Evolutionary conservation across 1,140 invertebrate genomes (phyloP).

Genomic region (Globodera rostochiensis): DNA sequence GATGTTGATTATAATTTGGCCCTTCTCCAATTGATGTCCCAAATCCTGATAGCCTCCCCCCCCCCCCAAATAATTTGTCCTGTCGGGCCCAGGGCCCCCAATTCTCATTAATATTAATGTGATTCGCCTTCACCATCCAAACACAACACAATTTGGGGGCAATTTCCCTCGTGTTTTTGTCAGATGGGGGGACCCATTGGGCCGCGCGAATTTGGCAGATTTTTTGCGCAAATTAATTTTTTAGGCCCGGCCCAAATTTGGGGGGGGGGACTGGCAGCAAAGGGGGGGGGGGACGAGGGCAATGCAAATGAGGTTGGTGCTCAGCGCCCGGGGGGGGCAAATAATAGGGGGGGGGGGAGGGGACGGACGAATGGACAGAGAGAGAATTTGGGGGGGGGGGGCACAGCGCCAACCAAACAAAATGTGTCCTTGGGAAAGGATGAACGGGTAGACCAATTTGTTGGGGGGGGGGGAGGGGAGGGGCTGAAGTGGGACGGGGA

Average conservation of each 20-base stretch:
- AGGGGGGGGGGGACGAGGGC: not conserved
- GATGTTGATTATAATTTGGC: too few relatives aligned
- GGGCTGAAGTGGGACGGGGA: too few relatives aligned
- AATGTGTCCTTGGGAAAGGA: too few relatives aligned
- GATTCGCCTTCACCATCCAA: not conserved
- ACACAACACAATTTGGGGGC: not conserved
- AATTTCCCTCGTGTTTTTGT: constrained; percentile 14
- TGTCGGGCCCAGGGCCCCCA: not conserved
- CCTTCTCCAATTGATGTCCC: too few relatives aligned
- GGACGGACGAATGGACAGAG: not conserved
- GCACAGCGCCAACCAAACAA: too few relatives aligned
- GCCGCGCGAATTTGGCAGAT: constrained; percentile 3
- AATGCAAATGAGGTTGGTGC: not conserved
- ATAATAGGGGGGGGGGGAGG: not conserved
- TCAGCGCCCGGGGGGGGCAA: not conserved
- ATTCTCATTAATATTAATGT: constrained; percentile 18
- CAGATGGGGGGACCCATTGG: not conserved
- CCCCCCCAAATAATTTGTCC: too few relatives aligned
- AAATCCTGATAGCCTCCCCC: too few relatives aligned
- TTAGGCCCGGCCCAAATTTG: constrained; percentile 7
- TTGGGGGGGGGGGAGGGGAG: not conserved
- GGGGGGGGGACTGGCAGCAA: not conserved
- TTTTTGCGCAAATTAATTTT: constrained; percentile 20
- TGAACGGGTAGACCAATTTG: not conserved
- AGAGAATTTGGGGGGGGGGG: not conserved